Evolutionary conservation across 2,113 vertebrate genomes (phyloP).

Genomic region (Clarias macrocephalus): DNA sequence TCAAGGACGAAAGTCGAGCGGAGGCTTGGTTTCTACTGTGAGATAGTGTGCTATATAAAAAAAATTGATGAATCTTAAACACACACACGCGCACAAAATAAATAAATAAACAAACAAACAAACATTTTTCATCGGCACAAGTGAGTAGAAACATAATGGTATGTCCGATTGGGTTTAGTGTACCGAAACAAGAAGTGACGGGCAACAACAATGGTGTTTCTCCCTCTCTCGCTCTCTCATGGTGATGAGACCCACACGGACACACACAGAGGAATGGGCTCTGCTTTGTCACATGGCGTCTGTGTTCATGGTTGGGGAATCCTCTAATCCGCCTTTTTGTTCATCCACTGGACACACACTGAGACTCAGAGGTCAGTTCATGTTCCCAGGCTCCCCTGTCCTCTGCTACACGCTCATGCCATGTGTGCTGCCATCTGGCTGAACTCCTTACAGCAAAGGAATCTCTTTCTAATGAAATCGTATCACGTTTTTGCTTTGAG

Average conservation of each 20-base stretch:
- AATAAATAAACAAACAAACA: not conserved
- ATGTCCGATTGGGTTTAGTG: not conserved
- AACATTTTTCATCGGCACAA: not conserved
- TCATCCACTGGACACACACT: constrained; percentile 31
- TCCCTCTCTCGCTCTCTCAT: not conserved
- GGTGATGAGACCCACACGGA: not conserved
- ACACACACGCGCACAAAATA: not conserved
- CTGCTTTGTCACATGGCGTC: constrained; percentile 26
- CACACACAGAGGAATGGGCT: not conserved
- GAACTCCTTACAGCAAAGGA: constrained; percentile 10
- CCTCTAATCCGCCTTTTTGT: constrained; percentile 25
- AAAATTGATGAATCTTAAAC: not conserved
- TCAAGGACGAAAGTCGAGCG: not conserved
- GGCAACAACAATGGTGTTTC: constrained; percentile 32
- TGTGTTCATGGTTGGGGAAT: constrained; percentile 35
- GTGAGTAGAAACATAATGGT: constrained; percentile 10
- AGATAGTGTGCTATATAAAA: not conserved
- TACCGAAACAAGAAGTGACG: constrained; percentile 14
- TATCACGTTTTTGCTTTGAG: not conserved
- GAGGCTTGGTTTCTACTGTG: not conserved
- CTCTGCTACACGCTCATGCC: constrained; percentile 23
- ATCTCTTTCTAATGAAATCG: constrained; percentile 9
- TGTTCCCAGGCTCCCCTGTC: constrained; percentile 19
- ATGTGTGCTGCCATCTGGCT: constrained; percentile 40
- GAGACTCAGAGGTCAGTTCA: constrained; percentile 20